Evolutionary conservation across 2,888 invertebrate species (phyloP).

Genomic region (Aphidoletes aphidimyza): DNA sequence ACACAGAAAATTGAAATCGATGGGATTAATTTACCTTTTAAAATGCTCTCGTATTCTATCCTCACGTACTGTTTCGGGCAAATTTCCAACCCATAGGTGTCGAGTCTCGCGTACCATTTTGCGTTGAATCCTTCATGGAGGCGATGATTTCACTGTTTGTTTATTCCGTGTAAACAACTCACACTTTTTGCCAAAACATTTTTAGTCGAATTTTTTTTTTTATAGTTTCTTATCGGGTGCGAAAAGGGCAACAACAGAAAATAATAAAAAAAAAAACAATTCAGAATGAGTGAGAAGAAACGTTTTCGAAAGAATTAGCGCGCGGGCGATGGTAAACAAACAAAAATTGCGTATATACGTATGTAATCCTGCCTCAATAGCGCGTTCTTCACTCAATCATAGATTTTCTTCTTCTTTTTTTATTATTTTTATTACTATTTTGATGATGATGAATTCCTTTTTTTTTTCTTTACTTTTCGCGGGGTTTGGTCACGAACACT

Average conservation of each 20-base stretch:
- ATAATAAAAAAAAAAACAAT: no score
- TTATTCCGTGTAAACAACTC: slow-evolving; percentile 52
- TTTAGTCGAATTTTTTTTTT: not conserved
- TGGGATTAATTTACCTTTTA: slow-evolving; percentile 83
- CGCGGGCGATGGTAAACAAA: no score
- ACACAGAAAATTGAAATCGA: not conserved
- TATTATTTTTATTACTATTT: not conserved
- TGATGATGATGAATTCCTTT: no score
- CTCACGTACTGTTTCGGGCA: slow-evolving; percentile 99
- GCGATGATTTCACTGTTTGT: slow-evolving; percentile 60
- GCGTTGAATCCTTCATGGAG: slow-evolving; percentile 89
- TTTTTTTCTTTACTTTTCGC: not conserved
- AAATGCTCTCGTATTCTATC: slow-evolving; percentile 97
- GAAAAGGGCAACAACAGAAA: no score
- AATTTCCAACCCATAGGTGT: slow-evolving; percentile 99
- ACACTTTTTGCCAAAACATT: slow-evolving; percentile 40
- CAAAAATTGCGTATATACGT: no score
- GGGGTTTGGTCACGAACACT: slow-evolving; percentile 20
- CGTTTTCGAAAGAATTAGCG: no score
- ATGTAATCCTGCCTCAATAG: no score
- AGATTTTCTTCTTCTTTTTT: not conserved
- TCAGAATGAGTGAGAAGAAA: no score
- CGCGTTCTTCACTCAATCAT: not conserved
- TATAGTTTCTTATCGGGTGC: slow-evolving; percentile 14
- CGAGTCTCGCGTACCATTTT: slow-evolving; percentile 99